Evolutionary conservation across 2,888 invertebrate genomes (phyloP).

Genomic region (Liposcelis brunnea): DNA sequence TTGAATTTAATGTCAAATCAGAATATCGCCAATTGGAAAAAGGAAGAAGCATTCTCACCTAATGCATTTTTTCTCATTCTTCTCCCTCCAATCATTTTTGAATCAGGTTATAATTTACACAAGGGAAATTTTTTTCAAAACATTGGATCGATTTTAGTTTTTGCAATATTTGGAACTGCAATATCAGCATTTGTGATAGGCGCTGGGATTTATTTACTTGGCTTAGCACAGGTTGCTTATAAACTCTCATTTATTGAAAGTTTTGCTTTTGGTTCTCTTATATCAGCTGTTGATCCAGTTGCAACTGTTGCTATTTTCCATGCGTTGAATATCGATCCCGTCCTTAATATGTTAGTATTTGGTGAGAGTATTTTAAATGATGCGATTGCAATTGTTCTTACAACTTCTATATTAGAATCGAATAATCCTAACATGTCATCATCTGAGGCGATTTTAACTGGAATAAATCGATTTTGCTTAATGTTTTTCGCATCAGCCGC

Average conservation of each 20-base stretch:
- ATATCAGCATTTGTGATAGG: conserved; percentile 96
- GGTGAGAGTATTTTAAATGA: conserved; percentile 90
- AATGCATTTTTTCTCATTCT: conserved; percentile 95
- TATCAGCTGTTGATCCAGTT: conserved; percentile 98
- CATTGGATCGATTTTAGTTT: conserved; percentile 94
- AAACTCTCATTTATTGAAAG: conserved; percentile 88
- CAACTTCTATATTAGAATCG: conserved; percentile 67
- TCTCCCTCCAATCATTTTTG: conserved; percentile 96
- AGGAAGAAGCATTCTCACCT: conserved; percentile 95
- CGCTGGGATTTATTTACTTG: conserved; percentile 85
- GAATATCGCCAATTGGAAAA: conserved; percentile 87
- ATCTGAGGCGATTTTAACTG: conserved; percentile 71
- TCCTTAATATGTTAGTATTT: conserved; percentile 98
- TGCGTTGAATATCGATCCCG: conserved; percentile 90
- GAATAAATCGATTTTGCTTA: conserved; percentile 75
- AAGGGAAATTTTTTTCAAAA: conserved; percentile 95
- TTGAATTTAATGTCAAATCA: conserved; percentile 76
- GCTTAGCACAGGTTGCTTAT: conserved; percentile 81
- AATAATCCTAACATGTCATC: conserved; percentile 48
- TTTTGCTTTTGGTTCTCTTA: conserved; percentile 94
- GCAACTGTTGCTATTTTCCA: conserved; percentile 98
- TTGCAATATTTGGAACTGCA: conserved; percentile 93
- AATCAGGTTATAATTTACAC: conserved; percentile 96
- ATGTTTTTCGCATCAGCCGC: conserved; percentile 99
- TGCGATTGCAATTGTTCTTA: conserved; percentile 94